A percentile compares a stretch with the other conserved stretches of the same genome.
Conservation (phyloP, 2,888 invertebrate species). For the Tortricodes alternella region DNA sequence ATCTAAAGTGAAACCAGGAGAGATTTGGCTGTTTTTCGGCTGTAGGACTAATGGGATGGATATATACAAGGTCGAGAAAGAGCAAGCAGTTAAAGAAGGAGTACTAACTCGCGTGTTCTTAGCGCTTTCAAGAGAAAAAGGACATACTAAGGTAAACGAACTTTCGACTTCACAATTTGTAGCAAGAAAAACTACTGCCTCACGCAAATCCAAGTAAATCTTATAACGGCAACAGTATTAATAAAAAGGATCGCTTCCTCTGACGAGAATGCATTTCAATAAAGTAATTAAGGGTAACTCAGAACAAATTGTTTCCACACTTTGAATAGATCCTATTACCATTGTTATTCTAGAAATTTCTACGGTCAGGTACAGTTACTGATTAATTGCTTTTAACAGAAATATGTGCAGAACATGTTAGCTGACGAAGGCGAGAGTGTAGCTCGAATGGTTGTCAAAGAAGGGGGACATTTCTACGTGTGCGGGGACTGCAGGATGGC, state of each 20-base stretch:
- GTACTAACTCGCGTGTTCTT: slow-evolving; percentile 89
- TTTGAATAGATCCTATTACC: too few species aligned
- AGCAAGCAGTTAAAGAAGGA: slow-evolving; percentile 84
- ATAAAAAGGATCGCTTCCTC: too few species aligned
- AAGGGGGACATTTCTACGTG: slow-evolving; percentile 95
- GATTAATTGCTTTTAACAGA: slow-evolving; percentile 80
- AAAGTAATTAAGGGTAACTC: too few species aligned
- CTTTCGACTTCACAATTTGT: too few species aligned
- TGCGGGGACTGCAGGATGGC: slow-evolving; percentile 99
- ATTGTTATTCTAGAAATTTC: too few species aligned
- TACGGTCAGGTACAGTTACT: too few species aligned
- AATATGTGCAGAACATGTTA: slow-evolving; percentile 95
- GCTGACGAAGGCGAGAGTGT: slow-evolving; percentile 89
- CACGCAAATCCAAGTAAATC: too few species aligned
- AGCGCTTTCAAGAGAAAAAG: slow-evolving; percentile 91
- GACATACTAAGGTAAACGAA: slow-evolving; percentile 87
- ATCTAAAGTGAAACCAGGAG: slow-evolving; percentile 50
- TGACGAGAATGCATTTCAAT: too few species aligned
- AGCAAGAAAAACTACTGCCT: too few species aligned
- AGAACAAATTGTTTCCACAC: too few species aligned
- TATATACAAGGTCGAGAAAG: slow-evolving; percentile 91
- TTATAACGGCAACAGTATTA: too few species aligned
- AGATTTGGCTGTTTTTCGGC: slow-evolving; percentile 93
- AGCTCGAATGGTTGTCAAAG: slow-evolving; percentile 87
- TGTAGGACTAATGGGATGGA: slow-evolving; percentile 91